Evolutionary conservation across 2,113 vertebrate genomes (phyloP).

Genomic region (Nematolebias whitei): DNA sequence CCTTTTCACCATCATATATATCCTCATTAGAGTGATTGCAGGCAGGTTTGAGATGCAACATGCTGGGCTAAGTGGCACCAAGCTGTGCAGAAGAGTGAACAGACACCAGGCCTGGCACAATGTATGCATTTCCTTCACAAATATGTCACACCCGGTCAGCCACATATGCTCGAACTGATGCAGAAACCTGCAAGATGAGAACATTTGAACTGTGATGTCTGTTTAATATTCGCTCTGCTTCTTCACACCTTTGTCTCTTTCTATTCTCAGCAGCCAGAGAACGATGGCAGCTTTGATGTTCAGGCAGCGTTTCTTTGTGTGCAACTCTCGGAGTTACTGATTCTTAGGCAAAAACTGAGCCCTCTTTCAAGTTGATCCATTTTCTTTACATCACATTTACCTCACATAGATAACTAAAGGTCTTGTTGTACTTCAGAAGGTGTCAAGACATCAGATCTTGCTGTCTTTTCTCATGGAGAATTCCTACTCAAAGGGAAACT

Average conservation of each 20-base stretch:
- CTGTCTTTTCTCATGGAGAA: too few relatives aligned
- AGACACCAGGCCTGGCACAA: constrained; percentile 9
- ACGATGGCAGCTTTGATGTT: constrained; percentile 54
- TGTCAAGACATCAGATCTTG: too few relatives aligned
- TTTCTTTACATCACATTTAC: constrained; percentile 35
- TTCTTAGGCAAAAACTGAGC: constrained; percentile 35
- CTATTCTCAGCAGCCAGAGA: constrained; percentile 12
- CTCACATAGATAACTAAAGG: too few relatives aligned
- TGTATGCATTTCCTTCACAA: constrained; percentile 17
- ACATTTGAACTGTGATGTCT: constrained; percentile 19
- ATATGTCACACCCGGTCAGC: constrained; percentile 12
- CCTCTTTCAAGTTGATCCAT: constrained; percentile 44
- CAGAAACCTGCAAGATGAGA: constrained; percentile 5
- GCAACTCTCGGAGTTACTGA: constrained; percentile 16
- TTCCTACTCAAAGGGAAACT: too few relatives aligned
- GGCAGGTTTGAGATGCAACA: constrained; percentile 55
- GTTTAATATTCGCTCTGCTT: constrained; percentile 27
- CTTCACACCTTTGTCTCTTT: constrained; percentile 21
- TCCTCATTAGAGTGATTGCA: constrained; percentile 26
- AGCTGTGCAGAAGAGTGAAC: constrained; percentile 35
- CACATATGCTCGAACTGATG: constrained; percentile 3
- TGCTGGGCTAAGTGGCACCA: constrained; percentile 31
- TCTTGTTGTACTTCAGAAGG: too few relatives aligned
- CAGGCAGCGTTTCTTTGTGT: constrained; percentile 7
- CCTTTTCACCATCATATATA: constrained; percentile 17